These are phyloP conservation scores for Eupeodes corollae DNA, from an alignment of 1,140 invertebrate genomes.

Conservation along the genomic window DNA sequence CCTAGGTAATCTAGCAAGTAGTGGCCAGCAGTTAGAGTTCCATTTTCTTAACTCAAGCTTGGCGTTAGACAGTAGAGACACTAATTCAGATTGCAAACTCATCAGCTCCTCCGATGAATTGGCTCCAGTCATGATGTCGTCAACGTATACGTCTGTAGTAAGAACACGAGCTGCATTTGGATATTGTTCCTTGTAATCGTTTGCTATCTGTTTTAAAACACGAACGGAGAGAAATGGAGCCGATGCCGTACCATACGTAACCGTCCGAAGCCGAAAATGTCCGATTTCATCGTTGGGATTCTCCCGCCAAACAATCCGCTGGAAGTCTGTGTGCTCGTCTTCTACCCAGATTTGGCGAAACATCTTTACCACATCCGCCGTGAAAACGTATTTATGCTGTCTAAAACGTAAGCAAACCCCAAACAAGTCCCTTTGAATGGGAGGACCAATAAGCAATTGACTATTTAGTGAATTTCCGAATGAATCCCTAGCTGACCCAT, in stretches of 20 bases:
- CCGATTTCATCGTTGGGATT: slow-evolving; percentile 14
- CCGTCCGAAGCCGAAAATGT: slow-evolving; percentile 24
- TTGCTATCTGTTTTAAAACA: slow-evolving; percentile 21
- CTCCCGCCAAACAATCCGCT: slow-evolving; percentile 37
- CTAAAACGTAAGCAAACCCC: slow-evolving; percentile 34
- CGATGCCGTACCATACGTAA: slow-evolving; percentile 35
- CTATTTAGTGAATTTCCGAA: slow-evolving; percentile 20
- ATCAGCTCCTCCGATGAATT: slow-evolving; percentile 12
- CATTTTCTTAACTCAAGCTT: slow-evolving; percentile 26
- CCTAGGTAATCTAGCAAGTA: slow-evolving; percentile 13
- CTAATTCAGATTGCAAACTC: slow-evolving; percentile 14
- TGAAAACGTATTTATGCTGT: slow-evolving; percentile 22
- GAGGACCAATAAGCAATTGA: slow-evolving; percentile 15
- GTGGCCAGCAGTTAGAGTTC: slow-evolving; percentile 16
- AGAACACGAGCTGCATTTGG: slow-evolving; percentile 20
- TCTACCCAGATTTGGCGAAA: slow-evolving; percentile 35
- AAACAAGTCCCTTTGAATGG: slow-evolving; percentile 33
- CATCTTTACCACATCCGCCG: slow-evolving; percentile 36
- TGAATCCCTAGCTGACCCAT: slow-evolving; percentile 10
- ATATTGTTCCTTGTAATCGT: slow-evolving; percentile 17
- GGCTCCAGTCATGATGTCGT: too few species aligned
- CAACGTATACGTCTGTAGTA: slow-evolving; percentile 26
- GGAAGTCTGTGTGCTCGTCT: slow-evolving; percentile 22
- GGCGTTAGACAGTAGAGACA: slow-evolving; percentile 15
- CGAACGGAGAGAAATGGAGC: slow-evolving; percentile 21